Base-by-base conservation (phyloP, 1,140 invertebrate genomes). In the Lucilia sericata region DNA sequence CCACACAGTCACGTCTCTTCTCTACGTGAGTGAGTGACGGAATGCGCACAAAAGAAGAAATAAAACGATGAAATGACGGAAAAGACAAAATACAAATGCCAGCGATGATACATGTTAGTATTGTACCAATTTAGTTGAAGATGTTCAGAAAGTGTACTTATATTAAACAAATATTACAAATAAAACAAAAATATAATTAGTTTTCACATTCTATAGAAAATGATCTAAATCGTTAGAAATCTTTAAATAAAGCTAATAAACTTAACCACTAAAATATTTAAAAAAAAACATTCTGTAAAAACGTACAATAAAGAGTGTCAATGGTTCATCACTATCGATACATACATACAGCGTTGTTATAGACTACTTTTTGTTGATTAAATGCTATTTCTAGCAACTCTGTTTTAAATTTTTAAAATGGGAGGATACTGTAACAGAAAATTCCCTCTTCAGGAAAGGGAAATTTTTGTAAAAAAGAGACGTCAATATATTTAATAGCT, bases 21-120 rank as follows among this genome's bases (percentile, higher is more conserved):
- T 86, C 86, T 86, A 51, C 74, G 81, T 75, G 84, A 78, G 86
- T 87, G 86, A 85, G 85, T 86, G 85, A 87, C 86, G 86, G 86
- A 87, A 87, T 87, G 86, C 84, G 86, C 84, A 83, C 75, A 19
- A 84, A 78, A 76, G 19, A 70, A 25, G 65, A 21, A 70, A 60
- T 2, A 60, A 60, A 42, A 42, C 42, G 42, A 42, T 42, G 42
- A 42, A 42, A 42, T 8, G 42, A 42, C 42, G 42, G 10, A 42
- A 42, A 42, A 42, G 42, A 17, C 55, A 60, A 60, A 12, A 60
- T 60, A 60, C 55, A 60, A 14, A n/a, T 5, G 14, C 5, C 14
- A 60, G 55, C 14, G 55, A 60, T 60, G 55, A 14, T 14, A 14
- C 14, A 17, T 60, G 55, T 17, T 2, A 60, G 14, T 60, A 0